Conservation (phyloP, 2,888 invertebrate species). For the Gonocerus acuteangulatus region DNA sequence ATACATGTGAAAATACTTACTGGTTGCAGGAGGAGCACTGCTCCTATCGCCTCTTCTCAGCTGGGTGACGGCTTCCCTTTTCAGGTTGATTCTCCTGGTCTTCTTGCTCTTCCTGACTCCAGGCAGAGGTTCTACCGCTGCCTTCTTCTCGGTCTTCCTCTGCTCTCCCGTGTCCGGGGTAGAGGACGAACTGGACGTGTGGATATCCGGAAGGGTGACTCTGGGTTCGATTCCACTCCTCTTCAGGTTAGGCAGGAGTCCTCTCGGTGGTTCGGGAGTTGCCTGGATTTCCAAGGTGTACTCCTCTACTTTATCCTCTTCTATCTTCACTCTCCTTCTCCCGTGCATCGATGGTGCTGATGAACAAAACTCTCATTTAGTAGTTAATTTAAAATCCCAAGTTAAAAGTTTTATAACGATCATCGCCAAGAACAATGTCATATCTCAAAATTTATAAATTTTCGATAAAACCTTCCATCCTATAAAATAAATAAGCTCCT, state of each 20-base stretch:
- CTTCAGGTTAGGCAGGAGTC: constrained; percentile 18
- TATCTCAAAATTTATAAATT: no score
- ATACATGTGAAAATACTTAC: no score
- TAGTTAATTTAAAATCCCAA: no score
- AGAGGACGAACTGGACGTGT: constrained; percentile 31
- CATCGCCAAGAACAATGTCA: no score
- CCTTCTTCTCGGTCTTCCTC: background rate
- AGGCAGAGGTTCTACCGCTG: constrained; percentile 7
- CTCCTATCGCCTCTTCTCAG: background rate
- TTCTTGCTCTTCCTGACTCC: constrained; percentile 13
- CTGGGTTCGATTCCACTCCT: background rate
- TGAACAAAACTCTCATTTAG: background rate
- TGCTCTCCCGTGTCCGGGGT: constrained; percentile 25
- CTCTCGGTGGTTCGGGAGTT: constrained; percentile 31
- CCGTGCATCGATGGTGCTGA: background rate
- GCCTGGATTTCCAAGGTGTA: constrained; percentile 40
- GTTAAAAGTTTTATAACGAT: no score
- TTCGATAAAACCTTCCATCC: no score
- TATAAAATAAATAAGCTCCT: no score
- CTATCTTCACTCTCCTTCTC: constrained; percentile 12
- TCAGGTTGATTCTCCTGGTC: constrained; percentile 11
- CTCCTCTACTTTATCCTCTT: constrained; percentile 37
- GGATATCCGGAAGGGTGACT: constrained; percentile 31
- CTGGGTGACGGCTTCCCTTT: constrained; percentile 8
- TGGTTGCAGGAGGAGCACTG: no score